These are phyloP conservation scores for Callorhinus ursinus DNA, from an alignment of 2,113 vertebrate species.

Conservation along the genomic window DNA sequence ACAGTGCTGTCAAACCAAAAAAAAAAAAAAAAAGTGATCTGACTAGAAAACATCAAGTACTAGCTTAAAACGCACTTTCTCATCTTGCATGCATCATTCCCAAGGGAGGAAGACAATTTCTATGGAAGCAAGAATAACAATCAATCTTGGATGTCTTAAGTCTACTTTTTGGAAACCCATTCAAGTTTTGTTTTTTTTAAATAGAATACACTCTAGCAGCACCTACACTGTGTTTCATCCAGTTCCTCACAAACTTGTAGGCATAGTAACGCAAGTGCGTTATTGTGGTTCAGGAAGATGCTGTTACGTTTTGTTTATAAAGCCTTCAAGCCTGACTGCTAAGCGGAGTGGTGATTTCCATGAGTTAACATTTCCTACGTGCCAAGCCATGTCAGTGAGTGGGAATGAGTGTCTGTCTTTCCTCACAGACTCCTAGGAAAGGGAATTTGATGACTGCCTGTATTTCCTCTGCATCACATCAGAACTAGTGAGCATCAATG, in stretches of 20 bases:
- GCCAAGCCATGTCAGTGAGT: neutral
- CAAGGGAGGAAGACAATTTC: neutral
- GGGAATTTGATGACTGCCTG: neutral
- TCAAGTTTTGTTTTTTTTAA: neutral
- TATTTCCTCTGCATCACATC: neutral
- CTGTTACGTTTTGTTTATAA: neutral
- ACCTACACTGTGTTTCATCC: neutral
- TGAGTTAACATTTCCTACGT: rapidly evolving
- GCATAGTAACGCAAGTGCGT: neutral
- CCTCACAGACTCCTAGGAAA: neutral
- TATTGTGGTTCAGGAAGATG: neutral
- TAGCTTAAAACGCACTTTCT: neutral
- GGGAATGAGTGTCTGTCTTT: neutral
- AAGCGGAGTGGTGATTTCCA: neutral
- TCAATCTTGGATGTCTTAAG: neutral
- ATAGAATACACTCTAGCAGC: neutral
- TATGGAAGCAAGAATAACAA: neutral
- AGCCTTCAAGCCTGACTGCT: neutral
- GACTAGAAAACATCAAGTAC: neutral
- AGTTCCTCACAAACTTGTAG: neutral
- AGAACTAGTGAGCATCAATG: neutral
- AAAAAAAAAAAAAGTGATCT: neutral
- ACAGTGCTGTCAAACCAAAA: neutral
- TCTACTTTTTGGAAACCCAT: neutral
- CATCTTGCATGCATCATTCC: neutral